These are phyloP conservation scores for Callitettix versicolor DNA, from an alignment of 1,140 invertebrate species.

Conservation along the genomic window DNA sequence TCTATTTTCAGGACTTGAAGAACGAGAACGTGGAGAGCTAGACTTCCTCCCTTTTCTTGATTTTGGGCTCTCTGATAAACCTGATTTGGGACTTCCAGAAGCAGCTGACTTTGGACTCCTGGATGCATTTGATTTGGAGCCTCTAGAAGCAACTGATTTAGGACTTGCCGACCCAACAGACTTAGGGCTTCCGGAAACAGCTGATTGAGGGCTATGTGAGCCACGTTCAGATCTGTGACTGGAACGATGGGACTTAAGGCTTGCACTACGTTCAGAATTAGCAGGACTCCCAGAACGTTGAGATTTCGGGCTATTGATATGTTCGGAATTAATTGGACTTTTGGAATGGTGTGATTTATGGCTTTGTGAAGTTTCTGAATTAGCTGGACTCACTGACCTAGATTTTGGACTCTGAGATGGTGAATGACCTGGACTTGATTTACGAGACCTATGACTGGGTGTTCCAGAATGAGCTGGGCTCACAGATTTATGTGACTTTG, in stretches of 20 bases:
- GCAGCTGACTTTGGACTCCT: conserved; percentile 24
- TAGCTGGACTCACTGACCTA: not conserved
- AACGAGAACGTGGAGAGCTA: conserved; percentile 12
- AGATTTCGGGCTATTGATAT: conserved; percentile 15
- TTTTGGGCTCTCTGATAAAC: conserved; percentile 16
- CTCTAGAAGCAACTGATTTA: not conserved
- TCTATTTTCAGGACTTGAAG: conserved; percentile 4
- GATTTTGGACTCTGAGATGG: no score
- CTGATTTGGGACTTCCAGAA: conserved; percentile 17
- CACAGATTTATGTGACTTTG: conserved; percentile 26
- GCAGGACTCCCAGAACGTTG: conserved; percentile 21
- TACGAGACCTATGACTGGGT: not conserved
- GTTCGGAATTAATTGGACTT: conserved; percentile 1
- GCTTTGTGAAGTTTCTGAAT: conserved; percentile 2
- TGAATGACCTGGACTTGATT: no score
- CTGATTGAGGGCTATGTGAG: conserved; percentile 22
- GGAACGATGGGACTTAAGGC: conserved; percentile 1
- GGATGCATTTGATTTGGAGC: conserved; percentile 20
- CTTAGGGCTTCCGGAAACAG: conserved; percentile 20
- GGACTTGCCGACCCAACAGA: conserved; percentile 16
- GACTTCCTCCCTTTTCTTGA: conserved; percentile 21
- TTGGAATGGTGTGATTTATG: conserved; percentile 23
- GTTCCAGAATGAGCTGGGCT: conserved; percentile 6
- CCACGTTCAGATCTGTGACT: conserved; percentile 11
- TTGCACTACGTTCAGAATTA: conserved; percentile 8